Evolutionary conservation across 2,888 invertebrate species (phyloP), one percentile per base, ranked within the genome.

Genomic region (Agrilus mali): DNA sequence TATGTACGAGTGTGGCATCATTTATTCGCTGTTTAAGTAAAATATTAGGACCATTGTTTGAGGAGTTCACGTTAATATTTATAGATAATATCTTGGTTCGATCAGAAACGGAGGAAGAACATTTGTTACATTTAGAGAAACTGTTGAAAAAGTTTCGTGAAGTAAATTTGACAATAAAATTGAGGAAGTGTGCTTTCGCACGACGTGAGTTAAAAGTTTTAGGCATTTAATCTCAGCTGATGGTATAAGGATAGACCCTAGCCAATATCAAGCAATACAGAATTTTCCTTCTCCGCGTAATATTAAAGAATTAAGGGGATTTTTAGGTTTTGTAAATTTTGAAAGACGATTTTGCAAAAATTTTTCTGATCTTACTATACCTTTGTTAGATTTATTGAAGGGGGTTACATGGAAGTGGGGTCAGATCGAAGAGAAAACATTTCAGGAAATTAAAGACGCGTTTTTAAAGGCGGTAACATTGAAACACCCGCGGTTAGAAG

Each of bases 281-380:
- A 6, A 15, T 3, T 16, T 36, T 15, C n/a, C n/a, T 4, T 4
- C 2, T 4, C 37, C 37, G 4, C 3, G 17, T 3, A 36, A 36
- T 36, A 36, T 36, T 15, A n/a, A 6, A 4, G 15, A 36, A 16
- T 6, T 36, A 4, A 14, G 15, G 6, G 14, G 27, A 8, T 41
- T 41, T 27, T 17, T 41, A 13, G 41, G 41, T 3, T 34, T 40
- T 5, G 32, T 12, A n/a, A 40, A 40, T 33, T 40, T 8, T 40
- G 32, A 40, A n/a, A 6, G 40, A 5, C 22, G 40, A 33, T 40
- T 40, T 34, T 40, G 35, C 14, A 7, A 7, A 36, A 34, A 40
- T 6, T 40, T 33, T 34, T 33, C 41, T 4, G 41, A 5, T 6
- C 12, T 33, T 20, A 32, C 32, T 5, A 6, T 15, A 10, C 41